These are phyloP conservation scores for Orchesella cincta DNA, from an alignment of 1,140 invertebrate genomes.

Conservation along the genomic window DNA sequence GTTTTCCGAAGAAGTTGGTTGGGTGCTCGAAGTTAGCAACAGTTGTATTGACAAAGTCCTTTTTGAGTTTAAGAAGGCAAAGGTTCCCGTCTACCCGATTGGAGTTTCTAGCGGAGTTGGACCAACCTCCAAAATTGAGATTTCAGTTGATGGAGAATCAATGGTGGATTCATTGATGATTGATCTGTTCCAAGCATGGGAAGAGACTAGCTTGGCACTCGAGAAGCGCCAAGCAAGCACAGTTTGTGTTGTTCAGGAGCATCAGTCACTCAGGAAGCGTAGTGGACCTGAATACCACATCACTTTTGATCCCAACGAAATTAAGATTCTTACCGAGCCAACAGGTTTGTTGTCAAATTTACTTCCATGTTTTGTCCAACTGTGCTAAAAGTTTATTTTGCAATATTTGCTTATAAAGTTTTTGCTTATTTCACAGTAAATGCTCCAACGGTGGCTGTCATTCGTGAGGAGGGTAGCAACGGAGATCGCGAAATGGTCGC, in stretches of 20 bases:
- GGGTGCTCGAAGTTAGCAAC: conserved; percentile 78
- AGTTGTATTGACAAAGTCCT: conserved; percentile 64
- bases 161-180: conserved; percentile 69
- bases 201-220: conserved; percentile 89
- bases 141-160: conserved; percentile 64
- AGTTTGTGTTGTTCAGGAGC: conserved; percentile 78
- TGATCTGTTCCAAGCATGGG: conserved; percentile 80
- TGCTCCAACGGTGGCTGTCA: conserved; percentile 76
- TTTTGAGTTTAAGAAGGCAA: conserved; percentile 62
- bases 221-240: conserved; percentile 81
- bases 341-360: background rate
- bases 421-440: conserved; percentile 22
- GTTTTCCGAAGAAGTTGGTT: conserved; percentile 89
- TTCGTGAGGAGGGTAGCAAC: conserved; percentile 95
- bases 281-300: conserved; percentile 66
- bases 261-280: conserved; percentile 61
- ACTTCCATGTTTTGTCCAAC: background rate
- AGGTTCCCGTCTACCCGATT: conserved; percentile 70
- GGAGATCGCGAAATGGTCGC: conserved; percentile 97
- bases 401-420: background rate
- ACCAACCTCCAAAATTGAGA: conserved; percentile 64
- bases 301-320: conserved; percentile 68
- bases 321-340: conserved; percentile 14
- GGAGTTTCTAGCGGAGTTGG: conserved; percentile 70
- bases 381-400: background rate